Base-by-base conservation (phyloP, 1,140 invertebrate species). In the Drusus annulatus region DNA sequence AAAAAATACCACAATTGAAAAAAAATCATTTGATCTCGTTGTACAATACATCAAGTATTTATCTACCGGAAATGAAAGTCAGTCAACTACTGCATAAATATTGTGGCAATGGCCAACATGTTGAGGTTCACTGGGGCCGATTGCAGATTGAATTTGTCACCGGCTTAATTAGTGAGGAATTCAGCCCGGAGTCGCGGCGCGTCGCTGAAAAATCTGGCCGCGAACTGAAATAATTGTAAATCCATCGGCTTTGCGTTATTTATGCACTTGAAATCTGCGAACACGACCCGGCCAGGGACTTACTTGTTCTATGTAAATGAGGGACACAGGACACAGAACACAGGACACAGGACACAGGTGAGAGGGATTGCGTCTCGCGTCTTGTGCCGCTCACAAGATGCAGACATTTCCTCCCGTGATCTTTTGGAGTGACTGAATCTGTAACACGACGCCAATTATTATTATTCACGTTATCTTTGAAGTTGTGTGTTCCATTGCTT, bases 91-190 rank as follows among this genome's bases (percentile, higher is more conserved):
- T 13, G 36, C 36, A 45, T 45, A 2, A 45, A 45, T 8, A 45
- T 13, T 10, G 36, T 13, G 36, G 36, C 13, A 45, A 45, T 45
- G 36, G 36, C 36, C 36, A 45, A 45, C 36, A 45, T 45, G 36
- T 45, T 45, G 36, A 45, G 36, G 36, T 13, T 45, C 36, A 7
- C 36, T 45, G 36, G 8, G 10, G 36, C 68, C 52, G 56, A 65
- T 52, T 19, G 73, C 71, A 65, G 76, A 58, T 80, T 80, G 60
- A 76, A 80, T 80, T 80, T 80, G 79, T 80, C 79, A 76, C 54
- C 68, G 45, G 71, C 54, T 80, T 80, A 80, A 80, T 80, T 80
- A 80, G 60, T 52, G 79, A 56, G 63, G 68, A 79, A 79, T 79
- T 71, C 68, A 19, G 13, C 50, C 28, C 50, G 50, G 68, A 45